Base-by-base conservation (phyloP, 2,797 vertebrate species). In the Coendou prehensilis region DNA sequence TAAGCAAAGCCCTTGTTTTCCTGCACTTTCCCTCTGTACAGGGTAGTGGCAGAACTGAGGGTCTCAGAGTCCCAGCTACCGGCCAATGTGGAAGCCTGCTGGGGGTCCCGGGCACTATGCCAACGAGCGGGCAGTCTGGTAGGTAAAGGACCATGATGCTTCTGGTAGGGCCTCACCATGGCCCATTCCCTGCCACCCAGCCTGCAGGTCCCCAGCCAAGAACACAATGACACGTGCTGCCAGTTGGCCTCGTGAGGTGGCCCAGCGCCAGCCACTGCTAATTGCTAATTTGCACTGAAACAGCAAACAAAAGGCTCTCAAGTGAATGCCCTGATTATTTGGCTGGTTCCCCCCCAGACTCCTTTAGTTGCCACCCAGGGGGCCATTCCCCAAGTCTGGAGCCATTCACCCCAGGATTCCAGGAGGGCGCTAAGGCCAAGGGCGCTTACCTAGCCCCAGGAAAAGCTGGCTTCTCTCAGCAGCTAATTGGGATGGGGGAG, bases 211-310 rank as follows among this genome's bases (percentile, higher is more conserved):
- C 84, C 97, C 97, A 97, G 98, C 98, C 98, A 98, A 97, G 98
- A 98, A 98, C 94, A 97, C 98, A 98, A 90, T 0, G 22, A 73
- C 94, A 82, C 75, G 85, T 96, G 98, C 97, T 98, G 98, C 98
- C 97, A 97, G 98, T 97, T 98, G 98, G 98, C 98, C 96, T 94
- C 92, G 97, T 94, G 97, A 97, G 96, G 17, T 98, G 98, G 98
- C 98, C 93, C 83, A 22, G 96, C 23, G 98, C 98, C 98, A 98
- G 97, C 84, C 57, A 45, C 93, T 87, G 95, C 97, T 98, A 98
- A 98, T 98, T 98, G 97, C 96, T 98, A 98, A 98, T 96, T 98
- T 98, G 97, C 98, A 97, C 95, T 89, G 96, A 98, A 98, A 97
- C 91, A 79, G 97, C 94, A 98, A 98, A 98, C 98, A 98, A 98